Base-by-base conservation (phyloP, 2,888 invertebrate species). In the Dione juno region DNA sequence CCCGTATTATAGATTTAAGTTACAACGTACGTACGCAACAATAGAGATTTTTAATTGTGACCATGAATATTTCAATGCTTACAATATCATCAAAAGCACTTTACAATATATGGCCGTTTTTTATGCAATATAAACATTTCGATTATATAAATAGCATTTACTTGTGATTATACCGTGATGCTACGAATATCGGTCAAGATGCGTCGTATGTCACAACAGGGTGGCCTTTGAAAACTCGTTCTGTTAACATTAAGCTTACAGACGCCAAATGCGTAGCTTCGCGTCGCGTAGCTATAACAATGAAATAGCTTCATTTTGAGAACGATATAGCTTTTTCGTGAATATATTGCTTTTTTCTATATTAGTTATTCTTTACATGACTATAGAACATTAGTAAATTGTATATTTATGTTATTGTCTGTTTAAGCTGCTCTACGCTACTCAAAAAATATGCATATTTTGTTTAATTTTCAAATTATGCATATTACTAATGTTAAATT, bases 161-260 rank as follows among this genome's bases (percentile, higher is more conserved):
- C 45, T 67, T 64, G 37, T 67, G 45, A 67, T 64, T 64, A 64
- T 48, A 58, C 41, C 28, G 59, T 66, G 65, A 66, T 52, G 48
- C 64, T 19, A 28, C 45, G 57, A 40, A 71, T 71, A 71, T 68
- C 71, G 71, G 68, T 71, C 71, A 71, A 69, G 71, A 71, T 69
- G 68, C 59, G 68, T 59, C 71, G 53, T 68, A 65, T 43, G 43
- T 45, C 64, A 52, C 53, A 59, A 58, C 28, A 14, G 16, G 59
- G 11, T 40, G 66, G 59, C 59, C 59, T 70, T 53, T 45, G 40
- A 13, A 57, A 43, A 57, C 69, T 11, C 37, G 54, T 69, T 69
- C 21, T 54, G 28, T n/a, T 28, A 28, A 41, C 28, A 57, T 57
- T 16, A 40, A 37, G 37, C 57, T 19, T 37, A 59, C 35, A 8